Percentiles rank a stretch among this genome's conserved stretches.
These are phyloP conservation scores for Crotalus helleri DNA, from an alignment of 2,113 vertebrate genomes.

Conservation along the genomic window DNA sequence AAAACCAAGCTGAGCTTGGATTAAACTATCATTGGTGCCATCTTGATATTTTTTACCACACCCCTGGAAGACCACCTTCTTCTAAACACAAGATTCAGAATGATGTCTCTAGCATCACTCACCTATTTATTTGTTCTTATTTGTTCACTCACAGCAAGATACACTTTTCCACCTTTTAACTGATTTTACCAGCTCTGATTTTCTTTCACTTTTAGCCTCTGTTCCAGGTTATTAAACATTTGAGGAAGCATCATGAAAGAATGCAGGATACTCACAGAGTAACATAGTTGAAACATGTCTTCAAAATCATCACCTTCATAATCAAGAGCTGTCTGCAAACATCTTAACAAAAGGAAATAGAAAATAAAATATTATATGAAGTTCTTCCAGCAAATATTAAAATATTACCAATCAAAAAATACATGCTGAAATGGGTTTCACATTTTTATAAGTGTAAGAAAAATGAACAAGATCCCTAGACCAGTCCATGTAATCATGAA, in stretches of 20 bases:
- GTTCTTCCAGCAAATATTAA: not conserved
- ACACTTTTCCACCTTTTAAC: not conserved
- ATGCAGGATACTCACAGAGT: conserved; percentile 63
- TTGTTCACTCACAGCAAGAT: not conserved
- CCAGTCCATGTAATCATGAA: not conserved
- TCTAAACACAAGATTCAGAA: not conserved
- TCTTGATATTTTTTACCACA: not conserved
- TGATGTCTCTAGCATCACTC: not conserved
- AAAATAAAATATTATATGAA: not conserved
- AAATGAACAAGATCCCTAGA: not conserved
- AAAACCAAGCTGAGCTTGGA: not conserved
- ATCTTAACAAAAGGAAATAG: conserved; percentile 56
- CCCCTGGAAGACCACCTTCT: not conserved
- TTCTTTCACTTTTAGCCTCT: no score
- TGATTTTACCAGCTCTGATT: not conserved
- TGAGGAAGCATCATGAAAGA: not conserved
- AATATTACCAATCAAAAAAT: not conserved
- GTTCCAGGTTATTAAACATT: not conserved
- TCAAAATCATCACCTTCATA: conserved; percentile 54
- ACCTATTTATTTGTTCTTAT: not conserved
- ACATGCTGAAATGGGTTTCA: not conserved
- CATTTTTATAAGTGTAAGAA: not conserved
- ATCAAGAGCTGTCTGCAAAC: conserved; percentile 64
- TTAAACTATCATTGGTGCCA: not conserved
- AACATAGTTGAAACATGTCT: conserved; percentile 46